A percentile compares a stretch with the other conserved stretches of the same genome.
Conservation (phyloP, 2,113 vertebrate species). For the Leptodactylus fuscus region DNA sequence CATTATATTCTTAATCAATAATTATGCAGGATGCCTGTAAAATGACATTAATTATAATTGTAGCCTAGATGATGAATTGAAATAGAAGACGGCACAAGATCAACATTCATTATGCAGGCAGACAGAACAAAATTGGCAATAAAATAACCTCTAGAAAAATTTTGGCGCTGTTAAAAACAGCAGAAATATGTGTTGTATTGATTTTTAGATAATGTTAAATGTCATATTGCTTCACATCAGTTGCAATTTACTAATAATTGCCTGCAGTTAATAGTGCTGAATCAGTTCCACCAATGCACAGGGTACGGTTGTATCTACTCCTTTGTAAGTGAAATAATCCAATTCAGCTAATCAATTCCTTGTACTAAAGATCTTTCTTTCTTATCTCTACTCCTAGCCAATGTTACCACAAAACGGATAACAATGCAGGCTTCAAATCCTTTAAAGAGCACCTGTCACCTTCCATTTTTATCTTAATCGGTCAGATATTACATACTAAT, state of each 20-base stretch:
- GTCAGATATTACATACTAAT: too few species aligned
- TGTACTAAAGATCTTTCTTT: background rate
- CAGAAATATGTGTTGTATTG: constrained; percentile 55
- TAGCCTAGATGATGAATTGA: constrained; percentile 46
- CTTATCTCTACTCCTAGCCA: background rate
- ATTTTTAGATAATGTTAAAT: constrained; percentile 60
- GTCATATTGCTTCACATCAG: constrained; percentile 50
- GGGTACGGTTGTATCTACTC: background rate
- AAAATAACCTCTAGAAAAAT: constrained; percentile 43
- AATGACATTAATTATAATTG: constrained; percentile 48
- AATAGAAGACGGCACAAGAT: constrained; percentile 48
- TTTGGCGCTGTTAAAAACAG: constrained; percentile 51
- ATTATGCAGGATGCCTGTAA: constrained; percentile 48
- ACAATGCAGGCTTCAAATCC: background rate
- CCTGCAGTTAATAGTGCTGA: constrained; percentile 45
- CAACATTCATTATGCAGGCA: constrained; percentile 51
- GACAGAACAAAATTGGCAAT: constrained; percentile 55
- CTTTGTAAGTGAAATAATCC: constrained; percentile 23
- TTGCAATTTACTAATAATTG: constrained; percentile 54
- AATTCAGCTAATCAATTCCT: constrained; percentile 32
- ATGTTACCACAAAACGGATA: background rate
- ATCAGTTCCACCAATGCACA: constrained; percentile 23
- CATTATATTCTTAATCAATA: constrained; percentile 53
- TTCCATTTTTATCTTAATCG: background rate
- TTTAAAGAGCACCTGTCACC: background rate